Percentiles rank a stretch among this genome's conserved stretches.
These are phyloP conservation scores for Paedocypris sp. DNA, from an alignment of 2,113 vertebrate genomes.

Conservation along the genomic window DNA sequence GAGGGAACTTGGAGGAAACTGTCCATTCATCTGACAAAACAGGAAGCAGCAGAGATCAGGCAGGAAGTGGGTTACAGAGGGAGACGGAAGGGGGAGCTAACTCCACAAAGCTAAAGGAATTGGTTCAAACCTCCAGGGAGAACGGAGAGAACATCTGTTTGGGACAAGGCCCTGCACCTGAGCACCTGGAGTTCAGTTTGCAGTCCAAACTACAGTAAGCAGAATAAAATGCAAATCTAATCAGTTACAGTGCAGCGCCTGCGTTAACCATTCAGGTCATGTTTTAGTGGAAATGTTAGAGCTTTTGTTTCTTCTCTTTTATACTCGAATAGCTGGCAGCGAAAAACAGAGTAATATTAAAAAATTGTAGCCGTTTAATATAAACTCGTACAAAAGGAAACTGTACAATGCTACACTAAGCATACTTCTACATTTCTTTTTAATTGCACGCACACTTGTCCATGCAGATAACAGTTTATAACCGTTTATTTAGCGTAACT, in stretches of 20 bases:
- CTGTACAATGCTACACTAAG: too few relatives aligned
- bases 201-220: not conserved
- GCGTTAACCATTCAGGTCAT: slow-evolving; percentile 20
- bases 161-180: not conserved
- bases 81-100: not conserved
- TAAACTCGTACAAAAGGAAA: too few relatives aligned
- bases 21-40: slow-evolving; percentile 36
- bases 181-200: not conserved
- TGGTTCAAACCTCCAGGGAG: not conserved
- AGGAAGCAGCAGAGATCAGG: slow-evolving; percentile 30
- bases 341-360: too few relatives aligned
- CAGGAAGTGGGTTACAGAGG: slow-evolving; percentile 22
- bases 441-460: too few relatives aligned
- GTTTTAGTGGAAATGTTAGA: slow-evolving; percentile 27
- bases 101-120: not conserved
- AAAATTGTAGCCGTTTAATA: too few relatives aligned
- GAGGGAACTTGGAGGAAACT: slow-evolving; percentile 27
- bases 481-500: too few relatives aligned
- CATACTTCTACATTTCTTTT: too few relatives aligned
- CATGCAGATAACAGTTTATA: too few relatives aligned
- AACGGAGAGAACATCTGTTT: not conserved
- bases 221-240: not conserved
- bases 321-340: too few relatives aligned
- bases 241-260: not conserved
- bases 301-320: too few relatives aligned